Conservation (phyloP, 2,888 invertebrate species). For the Leucophenga montana region DNA sequence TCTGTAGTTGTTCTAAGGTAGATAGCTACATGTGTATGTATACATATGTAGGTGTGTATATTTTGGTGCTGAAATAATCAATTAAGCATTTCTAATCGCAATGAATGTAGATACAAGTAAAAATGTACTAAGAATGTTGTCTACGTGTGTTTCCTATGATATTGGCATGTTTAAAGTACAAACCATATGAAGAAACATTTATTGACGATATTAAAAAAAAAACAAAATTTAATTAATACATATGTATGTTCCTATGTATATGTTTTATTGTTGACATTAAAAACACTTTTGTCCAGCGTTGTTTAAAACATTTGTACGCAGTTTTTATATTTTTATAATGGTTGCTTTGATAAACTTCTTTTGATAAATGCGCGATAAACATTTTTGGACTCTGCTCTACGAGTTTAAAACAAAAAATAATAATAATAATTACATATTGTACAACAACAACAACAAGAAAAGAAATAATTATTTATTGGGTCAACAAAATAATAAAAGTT, state of each 20-base stretch:
- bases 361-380: too few species aligned
- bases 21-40: background rate
- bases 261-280: conserved; percentile 12
- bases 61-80: background rate
- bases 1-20: too few species aligned
- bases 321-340: too few species aligned
- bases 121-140: background rate
- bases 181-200: too few species aligned
- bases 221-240: background rate
- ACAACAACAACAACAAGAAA: background rate
- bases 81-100: background rate
- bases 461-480: background rate
- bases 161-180: background rate
- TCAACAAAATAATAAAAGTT: background rate
- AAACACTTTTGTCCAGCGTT: conserved; percentile 14
- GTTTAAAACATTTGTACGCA: too few species aligned
- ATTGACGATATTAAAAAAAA: too few species aligned
- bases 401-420: background rate
- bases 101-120: background rate
- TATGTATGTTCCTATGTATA: conserved; percentile 9
- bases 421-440: background rate
- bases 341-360: too few species aligned
- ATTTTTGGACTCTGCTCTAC: background rate
- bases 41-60: background rate
- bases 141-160: background rate